phyloP scores from a whole-genome alignment of 2,113 vertebrate genomes.

The Albula glossodonta region DNA sequence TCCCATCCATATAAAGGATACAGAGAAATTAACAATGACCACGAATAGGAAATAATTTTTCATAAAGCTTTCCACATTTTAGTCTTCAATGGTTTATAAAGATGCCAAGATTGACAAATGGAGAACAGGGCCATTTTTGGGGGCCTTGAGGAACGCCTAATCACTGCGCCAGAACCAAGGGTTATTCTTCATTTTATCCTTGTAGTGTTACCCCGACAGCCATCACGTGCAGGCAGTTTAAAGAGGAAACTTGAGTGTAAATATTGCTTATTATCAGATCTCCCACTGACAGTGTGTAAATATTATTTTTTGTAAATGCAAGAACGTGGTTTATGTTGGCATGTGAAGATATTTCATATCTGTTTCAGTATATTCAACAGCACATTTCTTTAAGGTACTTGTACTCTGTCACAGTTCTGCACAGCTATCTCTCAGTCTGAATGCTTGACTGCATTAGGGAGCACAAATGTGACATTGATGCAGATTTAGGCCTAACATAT shows the following conservation, averaged over 20 bases:
- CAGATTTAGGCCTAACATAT: background rate
- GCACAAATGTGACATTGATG: background rate
- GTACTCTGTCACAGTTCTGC: background rate
- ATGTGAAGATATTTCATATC: background rate
- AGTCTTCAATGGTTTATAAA: slow-evolving; percentile 53
- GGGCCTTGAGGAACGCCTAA: slow-evolving; percentile 48
- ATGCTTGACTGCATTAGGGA: background rate
- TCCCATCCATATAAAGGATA: slow-evolving; percentile 61
- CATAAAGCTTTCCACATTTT: slow-evolving; percentile 52
- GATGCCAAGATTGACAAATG: slow-evolving; percentile 56
- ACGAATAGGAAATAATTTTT: slow-evolving; percentile 60
- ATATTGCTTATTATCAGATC: slow-evolving; percentile 40
- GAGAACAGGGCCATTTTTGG: slow-evolving; percentile 33
- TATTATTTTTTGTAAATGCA: slow-evolving; percentile 26
- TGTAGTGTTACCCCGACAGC: slow-evolving; percentile 43
- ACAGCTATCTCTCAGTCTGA: background rate
- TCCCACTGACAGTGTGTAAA: slow-evolving; percentile 34
- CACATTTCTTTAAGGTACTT: background rate
- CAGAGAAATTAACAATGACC: slow-evolving; percentile 52
- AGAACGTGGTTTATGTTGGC: slow-evolving; percentile 40
- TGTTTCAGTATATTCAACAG: background rate
- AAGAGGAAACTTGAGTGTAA: slow-evolving; percentile 46
- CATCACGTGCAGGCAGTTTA: slow-evolving; percentile 36
- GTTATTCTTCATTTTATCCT: slow-evolving; percentile 46
- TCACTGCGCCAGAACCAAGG: slow-evolving; percentile 16